Base-by-base conservation (phyloP, 2,797 vertebrate genomes). In the Tokudaia tokunoshimensis region DNA sequence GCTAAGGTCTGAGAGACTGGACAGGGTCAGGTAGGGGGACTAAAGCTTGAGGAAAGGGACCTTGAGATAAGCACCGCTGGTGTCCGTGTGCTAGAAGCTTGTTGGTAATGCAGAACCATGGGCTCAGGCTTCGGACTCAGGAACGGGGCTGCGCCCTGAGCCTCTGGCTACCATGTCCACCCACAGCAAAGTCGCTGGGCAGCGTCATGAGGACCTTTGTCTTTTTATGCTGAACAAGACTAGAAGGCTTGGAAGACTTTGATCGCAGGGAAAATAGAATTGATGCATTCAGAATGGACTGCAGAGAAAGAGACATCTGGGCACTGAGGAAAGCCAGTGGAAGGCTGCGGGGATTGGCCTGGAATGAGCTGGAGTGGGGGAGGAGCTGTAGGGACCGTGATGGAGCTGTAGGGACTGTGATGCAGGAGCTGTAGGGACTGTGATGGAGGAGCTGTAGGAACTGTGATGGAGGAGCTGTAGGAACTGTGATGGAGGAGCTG, bases 161-260 rank as follows among this genome's bases (percentile, higher is more conserved):
- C 52, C 61, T 70, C 86, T 63, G 50, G 17, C 78, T 80, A 55
- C 31, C 31, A 81, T 34, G 50, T 76, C 81, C 63, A 26, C 59
- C 19, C 7, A 52, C 65, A 50, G 50, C 44, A 14, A 86, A 4
- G 26, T 79, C 31, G 11, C 65, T 61, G 24, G 3, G 11, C 50
- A n/a, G 26, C 75, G 12, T 47, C 22, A 4, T 59, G n/a, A 86
- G 67, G 79, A 37, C 50, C 50, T 78, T 89, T 37, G 22, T 12
- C 90, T 93, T 87, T 87, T 95, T 47, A 55, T 93, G 88, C 75
- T 55, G 76, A 93, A 34, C 75, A 80, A 61, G 61, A 59, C 29
- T 63, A 15, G 20, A 91, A 61, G 75, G 10, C 55, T 80, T 63
- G 59, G 41, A 47, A n/a, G 55, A 88, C 67, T 80, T 76, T 55